Base-by-base conservation (phyloP, 2,888 invertebrate genomes). In the Pseudococcus longispinus region DNA sequence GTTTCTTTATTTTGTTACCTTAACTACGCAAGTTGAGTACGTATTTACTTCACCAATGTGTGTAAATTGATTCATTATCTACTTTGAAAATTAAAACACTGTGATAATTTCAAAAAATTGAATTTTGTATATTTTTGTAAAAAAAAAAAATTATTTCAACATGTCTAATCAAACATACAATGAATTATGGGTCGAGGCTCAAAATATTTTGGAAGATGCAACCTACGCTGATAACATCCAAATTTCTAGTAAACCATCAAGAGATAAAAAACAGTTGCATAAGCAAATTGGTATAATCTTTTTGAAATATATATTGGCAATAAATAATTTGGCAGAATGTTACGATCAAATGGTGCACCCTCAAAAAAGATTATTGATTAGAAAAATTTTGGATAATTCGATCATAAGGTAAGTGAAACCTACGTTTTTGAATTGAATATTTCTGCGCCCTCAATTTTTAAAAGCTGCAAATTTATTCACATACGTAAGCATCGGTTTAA, bases 271-370 rank as follows among this genome's bases (percentile, higher is more conserved):
- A 44, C 84, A 88, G 32, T 89, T 90, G 18, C 89, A 89, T 46
- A 92, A 92, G 0, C 90, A 93, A 8, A 91, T 95, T 0, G 93
- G 94, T 23, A 94, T 94, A 87, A 91, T 98, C 84, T 96, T 97
- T 90, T 92, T 96, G 2, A 94, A 95, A 89, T 98, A 98, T 90
- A 95, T 97, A 6, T 91, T 94, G 32, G 92, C 96, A 0, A 93
- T 95, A 29, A 94, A 95, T 88, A 93, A 93, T 89, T 90, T 98
- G 46, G 95, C 96, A 89, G 92, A 94, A 87, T 95, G 96, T 88
- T 96, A 97, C 89, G 98, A 98, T 89, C 97, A 97, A 91, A 93
- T 97, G 89, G 92, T 97, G 60, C 98, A 98, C 90, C 98, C 98
- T 0, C 98, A 98, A 90, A 98, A 98, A 90, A 92, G 97, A 44